phyloP scores from a whole-genome alignment of 1,140 invertebrate species.

The Habropoda laboriosa region DNA sequence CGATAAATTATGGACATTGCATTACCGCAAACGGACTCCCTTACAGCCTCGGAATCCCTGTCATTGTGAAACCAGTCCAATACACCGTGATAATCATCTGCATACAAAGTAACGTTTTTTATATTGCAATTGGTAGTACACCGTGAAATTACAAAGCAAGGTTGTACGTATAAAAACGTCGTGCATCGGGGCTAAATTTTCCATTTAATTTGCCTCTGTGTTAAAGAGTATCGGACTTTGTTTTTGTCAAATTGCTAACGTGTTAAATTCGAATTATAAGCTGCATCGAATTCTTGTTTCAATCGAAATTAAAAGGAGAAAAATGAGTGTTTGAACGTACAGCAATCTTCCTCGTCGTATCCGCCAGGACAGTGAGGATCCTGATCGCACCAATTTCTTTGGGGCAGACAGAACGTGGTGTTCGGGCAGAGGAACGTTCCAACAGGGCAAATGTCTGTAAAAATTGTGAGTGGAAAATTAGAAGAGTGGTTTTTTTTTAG shows the following conservation, averaged over 20 bases:
- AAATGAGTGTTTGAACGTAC: constrained; percentile 60
- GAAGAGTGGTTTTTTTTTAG: too few species aligned
- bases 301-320: not conserved
- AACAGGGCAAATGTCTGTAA: constrained; percentile 81
- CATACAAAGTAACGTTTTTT: constrained; percentile 32
- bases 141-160: too few species aligned
- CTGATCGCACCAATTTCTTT: constrained; percentile 86
- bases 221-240: not conserved
- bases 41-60: constrained; percentile 26
- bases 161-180: not conserved
- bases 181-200: constrained; percentile 21
- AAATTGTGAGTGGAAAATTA: constrained; percentile 13
- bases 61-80: constrained; percentile 58
- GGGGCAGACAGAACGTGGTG: constrained; percentile 86
- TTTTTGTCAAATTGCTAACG: too few species aligned
- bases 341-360: constrained; percentile 84
- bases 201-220: constrained; percentile 6
- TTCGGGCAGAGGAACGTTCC: constrained; percentile 87
- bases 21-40: constrained; percentile 46
- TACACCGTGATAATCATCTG: constrained; percentile 67
- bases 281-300: not conserved
- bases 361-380: constrained; percentile 86
- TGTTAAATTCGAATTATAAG: not conserved
- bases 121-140: too few species aligned
- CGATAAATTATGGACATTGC: constrained; percentile 12